Evolutionary conservation across 2,797 vertebrate species (phyloP), one percentile per base, ranked within the genome.

Genomic region (Cossypha polioptera): DNA sequence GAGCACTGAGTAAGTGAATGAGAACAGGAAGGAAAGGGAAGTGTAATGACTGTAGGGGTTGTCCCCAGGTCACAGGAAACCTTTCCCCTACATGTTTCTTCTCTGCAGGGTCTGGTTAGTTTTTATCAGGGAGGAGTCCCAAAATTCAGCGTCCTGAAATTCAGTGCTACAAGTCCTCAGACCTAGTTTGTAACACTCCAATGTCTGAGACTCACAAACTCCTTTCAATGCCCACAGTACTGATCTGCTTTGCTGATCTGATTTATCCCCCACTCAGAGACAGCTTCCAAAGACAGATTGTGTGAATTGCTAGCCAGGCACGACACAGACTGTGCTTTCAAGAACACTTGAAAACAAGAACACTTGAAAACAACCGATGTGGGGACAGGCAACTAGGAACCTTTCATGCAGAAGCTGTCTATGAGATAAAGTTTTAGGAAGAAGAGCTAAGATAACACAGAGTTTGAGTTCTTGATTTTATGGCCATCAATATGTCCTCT

Each of bases 21-120:
- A 82, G 25, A 57, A 65, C 22, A 82, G 54, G 74, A 81, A 68
- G 26, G 15, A 83, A 88, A 93, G 40, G 20, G 35, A 76, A 65
- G 33, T 0, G 0, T 20, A 10, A n/a, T 72, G 11, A 50, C 25
- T 65, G 11, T 7, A 81, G 22, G 26, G 16, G 40, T 54, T 54
- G 19, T 43, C 28, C 8, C 9, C 48, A 73, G 13, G 20, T 43
- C 40, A 85, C 20, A 51, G 66, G 18, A 93, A 93, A 68, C 9
- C 54, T 87, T 81, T 86, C 8, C n/a, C 33, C 4, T 5, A 31
- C 8, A 4, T 2, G 0, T 26, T 47, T 81, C 38, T 79, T 73
- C 33, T 89, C 18, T 55, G 31, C 38, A 58, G 22, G 4, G 16
- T 35, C 71, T 59, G 12, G 10, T 59, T 75, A 77, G 78, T 68